phyloP scores from a whole-genome alignment of 2,113 vertebrate genomes.

The Ivindomyrus marchei region DNA sequence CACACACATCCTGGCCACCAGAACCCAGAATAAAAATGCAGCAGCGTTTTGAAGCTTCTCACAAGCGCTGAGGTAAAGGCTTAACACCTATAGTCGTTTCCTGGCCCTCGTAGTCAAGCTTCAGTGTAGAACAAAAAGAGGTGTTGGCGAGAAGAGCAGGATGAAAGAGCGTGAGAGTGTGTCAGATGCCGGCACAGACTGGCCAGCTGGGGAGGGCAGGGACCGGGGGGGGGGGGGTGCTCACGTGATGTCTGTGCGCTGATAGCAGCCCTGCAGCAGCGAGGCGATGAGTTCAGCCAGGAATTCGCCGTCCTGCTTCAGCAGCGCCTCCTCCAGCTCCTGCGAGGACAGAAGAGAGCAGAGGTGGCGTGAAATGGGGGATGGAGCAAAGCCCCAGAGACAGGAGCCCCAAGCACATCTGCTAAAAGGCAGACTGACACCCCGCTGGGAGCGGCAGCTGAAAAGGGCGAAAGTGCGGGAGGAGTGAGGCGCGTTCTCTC shows the following conservation, averaged over 20 bases:
- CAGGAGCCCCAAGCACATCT: background rate
- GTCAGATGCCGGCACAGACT: background rate
- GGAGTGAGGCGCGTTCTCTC: background rate
- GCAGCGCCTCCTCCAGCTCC: conserved; percentile 92
- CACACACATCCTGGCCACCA: conserved; percentile 1
- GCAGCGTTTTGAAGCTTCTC: conserved; percentile 16
- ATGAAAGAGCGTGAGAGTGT: background rate
- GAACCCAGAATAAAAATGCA: conserved; percentile 13
- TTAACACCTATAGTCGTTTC: background rate
- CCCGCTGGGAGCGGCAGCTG: background rate
- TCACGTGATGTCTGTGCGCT: conserved; percentile 95
- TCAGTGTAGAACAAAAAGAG: background rate
- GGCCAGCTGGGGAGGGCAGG: background rate
- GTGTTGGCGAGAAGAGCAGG: background rate
- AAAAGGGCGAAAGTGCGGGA: background rate
- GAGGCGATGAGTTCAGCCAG: conserved; percentile 86
- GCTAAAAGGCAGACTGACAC: background rate
- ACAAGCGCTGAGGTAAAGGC: background rate
- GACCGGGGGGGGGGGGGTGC: conserved; percentile 42
- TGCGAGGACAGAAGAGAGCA: conserved; percentile 37
- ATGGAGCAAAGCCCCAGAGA: background rate
- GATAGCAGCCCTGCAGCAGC: conserved; percentile 94
- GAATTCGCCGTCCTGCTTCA: conserved; percentile 82
- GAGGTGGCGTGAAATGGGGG: background rate
- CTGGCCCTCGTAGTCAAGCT: background rate